Base-by-base conservation (phyloP, 2,888 invertebrate species). In the Erannis defoliaria region DNA sequence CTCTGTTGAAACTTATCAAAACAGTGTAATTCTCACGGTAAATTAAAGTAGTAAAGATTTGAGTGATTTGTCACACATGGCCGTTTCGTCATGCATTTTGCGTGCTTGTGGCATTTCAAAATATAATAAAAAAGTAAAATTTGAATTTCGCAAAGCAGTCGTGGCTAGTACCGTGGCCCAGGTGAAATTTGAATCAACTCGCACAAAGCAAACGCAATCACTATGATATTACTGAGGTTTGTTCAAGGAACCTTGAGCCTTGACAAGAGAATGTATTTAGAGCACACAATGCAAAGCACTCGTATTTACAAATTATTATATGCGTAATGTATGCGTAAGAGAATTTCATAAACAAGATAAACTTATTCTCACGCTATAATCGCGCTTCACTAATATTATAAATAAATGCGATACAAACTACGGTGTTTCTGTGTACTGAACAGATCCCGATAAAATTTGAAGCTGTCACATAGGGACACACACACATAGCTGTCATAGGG, bases 81-180 rank as follows among this genome's bases (percentile, higher is more conserved):
- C n/a, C 16, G 8, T 35, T 49, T 49, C 14, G 21, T 49, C 9
- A 49, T 35, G 49, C 29, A 16, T 40, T 40, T 29, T 18, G 40
- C 19, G 40, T 21, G 51, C 40, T 51, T 53, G 29, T 40, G 35
- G 18, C 38, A 40, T 35, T 49, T 14, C n/a, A 19, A 49, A 49
- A 49, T 21, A 12, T 16, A 33, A 35, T 19, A n/a, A 35, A 49
- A 35, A 35, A 49, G 49, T 46, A 19, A 31, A 49, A 49, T 21
- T 49, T 16, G 23, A 49, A 35, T 49, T 49, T 49, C 35, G 49
- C 49, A 49, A 49, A 48, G 5, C 48, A 48, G 14, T 35, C 21
- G 1, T 16, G 45, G 46, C 19, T 46, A 33, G 12, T 19, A 29
- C 14, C n/a, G 18, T 5, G 18, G 5, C 1, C 49, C 23, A 49